phyloP scores from a whole-genome alignment of 2,113 vertebrate species.

The Anolis sagrei region DNA sequence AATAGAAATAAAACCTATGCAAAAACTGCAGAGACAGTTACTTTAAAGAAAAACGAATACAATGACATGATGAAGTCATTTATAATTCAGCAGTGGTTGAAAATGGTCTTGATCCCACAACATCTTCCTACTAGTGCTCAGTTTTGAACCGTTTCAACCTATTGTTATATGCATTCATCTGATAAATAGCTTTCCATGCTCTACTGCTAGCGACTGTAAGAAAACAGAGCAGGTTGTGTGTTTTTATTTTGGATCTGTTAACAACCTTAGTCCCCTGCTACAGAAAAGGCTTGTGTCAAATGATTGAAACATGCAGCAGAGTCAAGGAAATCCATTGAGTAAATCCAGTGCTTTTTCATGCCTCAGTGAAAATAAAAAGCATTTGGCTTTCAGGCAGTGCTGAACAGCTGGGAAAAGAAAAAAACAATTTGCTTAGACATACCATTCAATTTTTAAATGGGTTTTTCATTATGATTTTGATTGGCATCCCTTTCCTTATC shows the following conservation, averaged over 20 bases:
- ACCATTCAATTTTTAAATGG: neutral
- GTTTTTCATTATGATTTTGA: neutral
- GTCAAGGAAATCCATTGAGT: neutral
- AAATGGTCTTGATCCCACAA: too few relatives aligned
- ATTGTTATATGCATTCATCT: neutral
- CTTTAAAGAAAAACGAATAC: too few relatives aligned
- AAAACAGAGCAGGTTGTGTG: neutral
- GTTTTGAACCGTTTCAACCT: too few relatives aligned
- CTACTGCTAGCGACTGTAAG: neutral
- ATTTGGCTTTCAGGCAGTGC: conserved; percentile 3
- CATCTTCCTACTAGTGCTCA: too few relatives aligned
- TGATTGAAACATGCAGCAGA: neutral
- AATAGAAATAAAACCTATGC: too few relatives aligned
- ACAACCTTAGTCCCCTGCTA: neutral
- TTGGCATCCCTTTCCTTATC: neutral
- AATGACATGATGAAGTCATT: too few relatives aligned
- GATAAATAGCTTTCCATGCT: neutral
- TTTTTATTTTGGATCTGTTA: neutral
- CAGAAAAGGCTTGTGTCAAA: neutral
- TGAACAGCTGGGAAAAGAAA: conserved; percentile 2
- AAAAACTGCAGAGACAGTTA: too few relatives aligned
- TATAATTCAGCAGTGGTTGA: too few relatives aligned
- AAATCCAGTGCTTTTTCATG: neutral
- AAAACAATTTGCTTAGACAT: conserved; percentile 4
- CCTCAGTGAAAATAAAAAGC: neutral